These are phyloP conservation scores for Drosophila pseudoobscura DNA, from an alignment of 1,140 invertebrate genomes.

Conservation along the genomic window DNA sequence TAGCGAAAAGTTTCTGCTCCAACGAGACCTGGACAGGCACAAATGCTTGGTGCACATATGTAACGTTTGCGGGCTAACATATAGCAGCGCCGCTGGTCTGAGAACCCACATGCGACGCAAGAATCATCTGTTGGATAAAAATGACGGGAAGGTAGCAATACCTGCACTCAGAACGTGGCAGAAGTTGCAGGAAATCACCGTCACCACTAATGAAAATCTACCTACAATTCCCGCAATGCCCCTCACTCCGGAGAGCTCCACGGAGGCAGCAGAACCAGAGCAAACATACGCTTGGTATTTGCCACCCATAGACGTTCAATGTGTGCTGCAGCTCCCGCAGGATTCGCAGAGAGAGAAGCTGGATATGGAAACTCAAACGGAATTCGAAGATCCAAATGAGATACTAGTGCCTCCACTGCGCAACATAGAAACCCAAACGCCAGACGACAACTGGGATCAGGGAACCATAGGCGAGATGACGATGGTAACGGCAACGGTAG, in stretches of 20 bases:
- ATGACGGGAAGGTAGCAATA: conserved; percentile 41
- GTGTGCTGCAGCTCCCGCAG: conserved; percentile 13
- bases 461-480: conserved; percentile 60
- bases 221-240: not conserved
- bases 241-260: not conserved
- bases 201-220: not conserved
- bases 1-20: conserved; percentile 85
- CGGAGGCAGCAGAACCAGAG: not conserved
- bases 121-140: conserved; percentile 27
- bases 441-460: conserved; percentile 44
- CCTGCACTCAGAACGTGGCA: conserved; percentile 26
- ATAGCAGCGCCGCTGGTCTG: conserved; percentile 54
- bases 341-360: conserved; percentile 30
- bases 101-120: conserved; percentile 67
- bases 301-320: conserved; percentile 39
- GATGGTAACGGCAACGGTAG: not conserved
- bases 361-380: conserved; percentile 68
- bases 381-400: conserved; percentile 50
- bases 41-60: conserved; percentile 84
- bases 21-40: conserved; percentile 84
- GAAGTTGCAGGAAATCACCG: conserved; percentile 17
- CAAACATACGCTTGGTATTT: conserved; percentile 30
- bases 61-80: conserved; percentile 51
- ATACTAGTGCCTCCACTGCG: conserved; percentile 51
- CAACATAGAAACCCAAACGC: conserved; percentile 62